These are phyloP conservation scores for Drosophila neoperkinsi DNA, from an alignment of 2,888 invertebrate species.

Conservation along the genomic window DNA sequence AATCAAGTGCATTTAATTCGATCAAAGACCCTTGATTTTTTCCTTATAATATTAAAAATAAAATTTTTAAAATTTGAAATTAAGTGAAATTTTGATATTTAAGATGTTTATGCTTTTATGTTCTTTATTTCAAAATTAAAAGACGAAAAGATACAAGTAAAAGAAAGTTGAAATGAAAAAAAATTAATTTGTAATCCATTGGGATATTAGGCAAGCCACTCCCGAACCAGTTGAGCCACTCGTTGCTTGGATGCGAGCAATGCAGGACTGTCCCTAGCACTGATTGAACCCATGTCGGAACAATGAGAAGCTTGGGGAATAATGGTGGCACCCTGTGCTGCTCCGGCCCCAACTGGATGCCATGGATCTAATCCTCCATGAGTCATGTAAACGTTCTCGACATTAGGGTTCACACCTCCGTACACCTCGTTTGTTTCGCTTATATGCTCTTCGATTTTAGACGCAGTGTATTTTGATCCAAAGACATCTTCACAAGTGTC, in stretches of 20 bases:
- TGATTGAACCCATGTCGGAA: slow-evolving; percentile 76
- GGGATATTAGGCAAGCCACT: slow-evolving; percentile 62
- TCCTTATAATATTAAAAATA: too few species aligned
- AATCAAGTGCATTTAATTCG: too few species aligned
- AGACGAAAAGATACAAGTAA: too few species aligned
- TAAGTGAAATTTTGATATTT: too few species aligned
- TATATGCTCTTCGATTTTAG: slow-evolving; percentile 48
- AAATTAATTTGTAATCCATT: too few species aligned
- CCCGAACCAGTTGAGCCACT: slow-evolving; percentile 58
- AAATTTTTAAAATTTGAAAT: too few species aligned
- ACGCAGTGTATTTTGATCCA: slow-evolving; percentile 44
- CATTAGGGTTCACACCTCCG: slow-evolving; percentile 85
- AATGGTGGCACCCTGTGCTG: slow-evolving; percentile 63
- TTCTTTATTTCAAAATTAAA: too few species aligned
- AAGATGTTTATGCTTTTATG: too few species aligned
- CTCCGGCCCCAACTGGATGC: slow-evolving; percentile 85
- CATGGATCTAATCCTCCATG: slow-evolving; percentile 87
- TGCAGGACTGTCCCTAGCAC: slow-evolving; percentile 60
- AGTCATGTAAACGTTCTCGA: slow-evolving; percentile 85
- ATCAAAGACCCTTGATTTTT: too few species aligned
- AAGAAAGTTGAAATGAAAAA: too few species aligned
- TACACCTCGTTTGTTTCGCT: slow-evolving; percentile 85
- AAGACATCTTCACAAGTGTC: slow-evolving; percentile 66
- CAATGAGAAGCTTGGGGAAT: slow-evolving; percentile 76
- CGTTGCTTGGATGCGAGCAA: slow-evolving; percentile 66